Evolutionary conservation across 2,888 invertebrate species (phyloP).

Genomic region (Spisula solida): DNA sequence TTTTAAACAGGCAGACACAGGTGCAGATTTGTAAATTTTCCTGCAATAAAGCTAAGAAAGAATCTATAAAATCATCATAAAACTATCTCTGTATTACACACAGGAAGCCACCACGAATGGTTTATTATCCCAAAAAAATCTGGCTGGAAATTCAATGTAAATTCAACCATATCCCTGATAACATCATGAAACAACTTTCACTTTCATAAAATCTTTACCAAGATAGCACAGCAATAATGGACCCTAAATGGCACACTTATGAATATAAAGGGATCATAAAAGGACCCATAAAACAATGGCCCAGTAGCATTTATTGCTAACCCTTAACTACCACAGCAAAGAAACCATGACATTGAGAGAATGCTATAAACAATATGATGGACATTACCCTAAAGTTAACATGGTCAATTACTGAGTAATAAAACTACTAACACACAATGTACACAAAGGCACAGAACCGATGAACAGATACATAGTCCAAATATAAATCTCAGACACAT

Average conservation of each 20-base stretch:
- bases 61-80: conserved; percentile 23
- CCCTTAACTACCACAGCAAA: not conserved
- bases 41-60: not conserved
- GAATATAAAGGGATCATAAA: conserved; percentile 16
- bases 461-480: not conserved
- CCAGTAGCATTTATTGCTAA: conserved; percentile 15
- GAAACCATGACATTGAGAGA: not conserved
- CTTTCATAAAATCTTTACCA: not conserved
- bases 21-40: conserved; percentile 17
- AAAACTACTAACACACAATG: not conserved
- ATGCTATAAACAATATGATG: not conserved
- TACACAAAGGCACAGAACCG: not conserved
- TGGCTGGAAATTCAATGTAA: not conserved
- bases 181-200: conserved; percentile 14
- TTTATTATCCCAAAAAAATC: conserved; percentile 8
- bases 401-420: not conserved
- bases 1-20: conserved; percentile 13
- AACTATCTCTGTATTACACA: conserved; percentile 9
- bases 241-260: conserved; percentile 22
- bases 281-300: conserved; percentile 18
- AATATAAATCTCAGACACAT: not conserved
- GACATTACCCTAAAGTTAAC: not conserved
- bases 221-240: conserved; percentile 12
- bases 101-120: not conserved
- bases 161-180: conserved; percentile 17